Percentiles rank a stretch among this genome's conserved stretches.
Conservation (phyloP, 2,888 invertebrate genomes). For the Phymatocera aterrima region DNA sequence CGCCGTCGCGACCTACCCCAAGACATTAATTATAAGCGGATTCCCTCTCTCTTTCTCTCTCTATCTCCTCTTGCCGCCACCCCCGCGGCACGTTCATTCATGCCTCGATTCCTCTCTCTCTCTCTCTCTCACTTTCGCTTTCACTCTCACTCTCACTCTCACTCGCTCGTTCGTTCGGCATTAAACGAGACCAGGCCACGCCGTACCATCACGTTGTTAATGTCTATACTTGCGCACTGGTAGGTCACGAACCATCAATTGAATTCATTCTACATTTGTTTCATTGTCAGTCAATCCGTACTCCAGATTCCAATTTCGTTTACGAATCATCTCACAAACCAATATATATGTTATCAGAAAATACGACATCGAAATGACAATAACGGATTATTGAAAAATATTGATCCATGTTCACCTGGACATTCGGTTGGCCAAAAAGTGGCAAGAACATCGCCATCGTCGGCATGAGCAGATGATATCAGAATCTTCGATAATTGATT, state of each 20-base stretch:
- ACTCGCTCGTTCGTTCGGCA: slow-evolving; percentile 1
- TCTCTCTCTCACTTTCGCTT: slow-evolving; percentile 57
- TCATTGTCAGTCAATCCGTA: not conserved
- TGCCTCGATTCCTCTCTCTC: slow-evolving; percentile 58
- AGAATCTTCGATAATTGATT: too few species aligned
- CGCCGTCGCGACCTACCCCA: slow-evolving; percentile 71
- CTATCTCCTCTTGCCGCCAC: slow-evolving; percentile 58
- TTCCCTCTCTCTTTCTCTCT: slow-evolving; percentile 54
- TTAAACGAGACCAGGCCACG: slow-evolving; percentile 45
- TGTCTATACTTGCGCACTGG: slow-evolving; percentile 28
- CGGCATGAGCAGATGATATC: too few species aligned
- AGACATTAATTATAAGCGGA: slow-evolving; percentile 72
- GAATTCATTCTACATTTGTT: slow-evolving; percentile 15
- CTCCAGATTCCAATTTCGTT: not conserved
- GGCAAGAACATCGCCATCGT: too few species aligned
- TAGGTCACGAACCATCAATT: slow-evolving; percentile 30
- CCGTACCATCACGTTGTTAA: slow-evolving; percentile 23
- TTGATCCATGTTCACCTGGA: too few species aligned
- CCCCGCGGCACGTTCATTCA: slow-evolving; percentile 55
- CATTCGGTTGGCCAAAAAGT: too few species aligned
- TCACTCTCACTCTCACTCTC: slow-evolving; percentile 50
- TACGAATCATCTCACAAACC: too few species aligned
- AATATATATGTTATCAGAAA: too few species aligned
- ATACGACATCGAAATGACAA: too few species aligned
- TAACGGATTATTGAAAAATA: too few species aligned